Base-by-base conservation (phyloP, 2,113 vertebrate genomes). In the Poicephalus meyeri region DNA sequence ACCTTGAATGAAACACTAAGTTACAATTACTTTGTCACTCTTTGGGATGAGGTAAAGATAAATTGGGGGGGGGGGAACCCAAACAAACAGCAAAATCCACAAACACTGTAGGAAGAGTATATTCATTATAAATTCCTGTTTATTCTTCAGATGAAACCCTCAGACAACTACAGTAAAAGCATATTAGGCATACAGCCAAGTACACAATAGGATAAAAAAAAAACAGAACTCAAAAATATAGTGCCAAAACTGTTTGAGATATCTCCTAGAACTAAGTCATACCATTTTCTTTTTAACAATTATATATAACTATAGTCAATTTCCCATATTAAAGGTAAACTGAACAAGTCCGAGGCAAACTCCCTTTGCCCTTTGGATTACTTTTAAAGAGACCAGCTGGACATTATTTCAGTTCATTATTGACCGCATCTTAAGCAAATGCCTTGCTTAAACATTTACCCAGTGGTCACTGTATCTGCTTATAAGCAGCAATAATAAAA, bases 371-470 rank as follows among this genome's bases (percentile, higher is more conserved):
- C 28, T 64, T 26, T 2, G 19, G 33, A 28, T 91, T 88, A 76
- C 21, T 93, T 85, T 70, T 25, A 6, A 76, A 77, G 65, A 71
- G 28, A 73, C n/a, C 50, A 80, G 29, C 84, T 88, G 53, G 78
- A 71, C 25, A 7, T 72, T 52, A 39, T 35, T 89, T 87, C 66
- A 89, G n/a, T 68, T 93, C 65, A 52, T 95, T 89, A 91, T 58
- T 80, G 94, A 95, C 47, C 89, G 28, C n/a, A 70, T 63, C 76
- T 80, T 49, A 83, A 83, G 79, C 66, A 86, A 96, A 92, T 55
- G 49, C 16, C 31, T 91, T 94, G 77, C 72, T 95, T 71, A 68
- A 90, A 70, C 52, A 80, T 66, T 77, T 85, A 82, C 21, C 73
- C 50, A 46, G 5, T 44, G 7, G 26, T 73, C 64, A 86, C 3